Conservation (phyloP, 2,888 invertebrate genomes). For the Eupithecia abbreviata region DNA sequence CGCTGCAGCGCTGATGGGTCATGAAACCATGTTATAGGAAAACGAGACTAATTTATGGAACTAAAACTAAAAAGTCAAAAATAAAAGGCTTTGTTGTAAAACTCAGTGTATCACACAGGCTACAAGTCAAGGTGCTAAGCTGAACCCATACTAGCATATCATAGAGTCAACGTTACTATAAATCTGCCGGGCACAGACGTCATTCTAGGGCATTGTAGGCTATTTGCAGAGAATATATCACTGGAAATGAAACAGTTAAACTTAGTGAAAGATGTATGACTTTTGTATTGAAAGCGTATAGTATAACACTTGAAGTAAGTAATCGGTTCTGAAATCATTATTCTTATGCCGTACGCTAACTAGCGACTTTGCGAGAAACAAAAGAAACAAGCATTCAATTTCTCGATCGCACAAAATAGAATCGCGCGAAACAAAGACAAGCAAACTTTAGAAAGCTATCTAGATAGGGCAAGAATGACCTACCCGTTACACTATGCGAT, state of each 20-base stretch:
- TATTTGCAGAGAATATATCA: conserved; percentile 61
- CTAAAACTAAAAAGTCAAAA: neutral
- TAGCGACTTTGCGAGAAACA: neutral
- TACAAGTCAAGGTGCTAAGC: neutral
- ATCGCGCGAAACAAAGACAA: conserved; percentile 4
- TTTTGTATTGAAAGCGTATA: neutral
- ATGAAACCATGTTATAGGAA: neutral
- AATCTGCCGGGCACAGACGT: conserved; percentile 67
- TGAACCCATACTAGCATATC: conserved; percentile 10
- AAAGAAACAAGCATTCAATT: neutral
- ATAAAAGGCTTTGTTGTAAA: neutral
- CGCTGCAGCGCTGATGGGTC: neutral
- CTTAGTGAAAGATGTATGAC: conserved; percentile 1
- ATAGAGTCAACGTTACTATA: conserved; percentile 72
- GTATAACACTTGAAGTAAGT: neutral
- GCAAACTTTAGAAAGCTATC: conserved; percentile 11
- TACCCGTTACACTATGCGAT: conserved; percentile 3
- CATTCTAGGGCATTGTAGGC: conserved; percentile 62
- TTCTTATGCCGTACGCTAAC: neutral
- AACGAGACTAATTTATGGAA: neutral
- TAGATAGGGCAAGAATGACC: conserved; percentile 5
- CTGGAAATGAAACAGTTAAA: conserved; percentile 25
- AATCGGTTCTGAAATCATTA: neutral
- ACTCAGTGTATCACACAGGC: neutral
- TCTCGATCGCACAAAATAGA: neutral